Percentiles rank a stretch among this genome's conserved stretches.
Conservation (phyloP, 1,140 invertebrate genomes). For the Drosophila lacertosa region DNA sequence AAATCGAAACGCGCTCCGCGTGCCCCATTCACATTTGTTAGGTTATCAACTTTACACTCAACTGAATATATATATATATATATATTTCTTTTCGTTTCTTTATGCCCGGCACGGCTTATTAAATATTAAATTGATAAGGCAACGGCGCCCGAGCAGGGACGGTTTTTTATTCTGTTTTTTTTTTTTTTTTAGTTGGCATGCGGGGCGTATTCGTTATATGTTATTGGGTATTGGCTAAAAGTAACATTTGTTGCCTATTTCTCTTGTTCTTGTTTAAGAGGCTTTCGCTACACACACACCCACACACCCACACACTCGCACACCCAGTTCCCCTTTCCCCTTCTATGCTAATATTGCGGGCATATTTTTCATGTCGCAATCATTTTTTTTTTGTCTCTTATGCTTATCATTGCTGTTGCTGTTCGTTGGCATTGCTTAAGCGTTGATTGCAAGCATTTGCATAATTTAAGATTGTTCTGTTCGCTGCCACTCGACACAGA, state of each 20-base stretch:
- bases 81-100: slow-evolving; percentile 50
- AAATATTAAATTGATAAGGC: slow-evolving; percentile 81
- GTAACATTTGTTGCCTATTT: slow-evolving; percentile 33
- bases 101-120: slow-evolving; percentile 67
- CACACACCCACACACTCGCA: background rate
- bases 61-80: no score
- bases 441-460: slow-evolving; percentile 80
- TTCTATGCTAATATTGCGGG: slow-evolving; percentile 69
- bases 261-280: slow-evolving; percentile 50
- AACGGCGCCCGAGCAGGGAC: slow-evolving; percentile 4
- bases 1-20: background rate
- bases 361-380: slow-evolving; percentile 78
- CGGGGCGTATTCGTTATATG: no score
- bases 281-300: no score
- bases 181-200: background rate
- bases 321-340: background rate
- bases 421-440: slow-evolving; percentile 60
- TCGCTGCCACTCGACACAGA: slow-evolving; percentile 30
- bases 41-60: slow-evolving; percentile 81
- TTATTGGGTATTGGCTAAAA: slow-evolving; percentile 14
- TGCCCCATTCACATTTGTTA: background rate
- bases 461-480: slow-evolving; percentile 74
- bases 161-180: slow-evolving; percentile 17
- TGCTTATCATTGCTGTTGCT: slow-evolving; percentile 29
- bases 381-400: slow-evolving; percentile 44